phyloP scores from a whole-genome alignment of 2,888 invertebrate genomes.

The Leucania comma region DNA sequence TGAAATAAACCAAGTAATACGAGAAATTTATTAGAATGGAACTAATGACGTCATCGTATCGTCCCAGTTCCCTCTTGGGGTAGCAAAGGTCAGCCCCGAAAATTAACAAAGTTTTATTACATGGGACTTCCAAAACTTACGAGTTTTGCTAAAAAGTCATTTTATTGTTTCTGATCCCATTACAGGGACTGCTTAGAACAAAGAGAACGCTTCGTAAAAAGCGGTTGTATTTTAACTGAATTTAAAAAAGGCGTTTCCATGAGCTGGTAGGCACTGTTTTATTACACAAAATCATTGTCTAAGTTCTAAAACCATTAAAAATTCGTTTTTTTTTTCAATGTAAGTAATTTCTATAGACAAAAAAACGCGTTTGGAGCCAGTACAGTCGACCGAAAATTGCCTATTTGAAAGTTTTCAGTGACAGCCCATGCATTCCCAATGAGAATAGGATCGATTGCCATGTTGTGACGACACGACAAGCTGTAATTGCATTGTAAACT shows the following conservation, averaged over 20 bases:
- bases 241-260: neutral
- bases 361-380: no score
- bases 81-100: neutral
- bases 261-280: neutral
- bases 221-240: neutral
- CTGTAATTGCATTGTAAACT: no score
- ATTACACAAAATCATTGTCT: no score
- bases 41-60: constrained; percentile 2
- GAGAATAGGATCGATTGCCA: no score
- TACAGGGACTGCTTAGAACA: neutral
- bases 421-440: no score
- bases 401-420: no score
- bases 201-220: neutral
- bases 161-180: neutral
- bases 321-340: no score
- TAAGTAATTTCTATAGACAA: no score
- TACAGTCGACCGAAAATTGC: no score
- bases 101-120: neutral
- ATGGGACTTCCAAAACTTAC: neutral
- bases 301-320: no score
- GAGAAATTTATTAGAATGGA: constrained; percentile 15
- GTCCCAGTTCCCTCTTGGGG: neutral
- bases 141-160: no score
- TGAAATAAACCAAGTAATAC: constrained; percentile 1
- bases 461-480: no score